Evolutionary conservation across 2,113 vertebrate genomes (phyloP).

Genomic region (Prietella phreatophila): DNA sequence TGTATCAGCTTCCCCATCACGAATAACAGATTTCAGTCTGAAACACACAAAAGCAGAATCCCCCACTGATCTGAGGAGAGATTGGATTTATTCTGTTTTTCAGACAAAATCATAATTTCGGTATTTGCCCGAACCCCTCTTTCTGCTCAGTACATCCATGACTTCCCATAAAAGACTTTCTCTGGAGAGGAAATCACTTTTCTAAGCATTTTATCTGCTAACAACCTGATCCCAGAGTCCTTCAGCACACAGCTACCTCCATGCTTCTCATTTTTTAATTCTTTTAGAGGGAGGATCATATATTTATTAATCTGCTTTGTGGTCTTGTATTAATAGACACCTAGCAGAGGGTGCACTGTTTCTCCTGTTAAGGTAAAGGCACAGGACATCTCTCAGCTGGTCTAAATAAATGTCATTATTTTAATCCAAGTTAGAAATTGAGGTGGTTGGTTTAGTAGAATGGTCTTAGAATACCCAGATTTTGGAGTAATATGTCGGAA

Average conservation of each 20-base stretch:
- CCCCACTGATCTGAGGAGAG: constrained; percentile 19
- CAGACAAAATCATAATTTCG: constrained; percentile 28
- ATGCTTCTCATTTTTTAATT: not conserved
- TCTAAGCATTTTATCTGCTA: not conserved
- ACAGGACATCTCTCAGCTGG: not conserved
- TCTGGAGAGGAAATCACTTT: constrained; percentile 34
- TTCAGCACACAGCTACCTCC: constrained; percentile 16
- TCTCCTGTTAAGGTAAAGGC: constrained; percentile 10
- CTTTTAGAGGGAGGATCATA: constrained; percentile 20
- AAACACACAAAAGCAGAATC: constrained; percentile 26
- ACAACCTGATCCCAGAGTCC: constrained; percentile 15
- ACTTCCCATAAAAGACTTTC: constrained; percentile 27
- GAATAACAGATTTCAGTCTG: not conserved
- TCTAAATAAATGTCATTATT: constrained; percentile 33
- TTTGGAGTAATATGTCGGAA: not conserved
- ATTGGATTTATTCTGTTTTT: constrained; percentile 10
- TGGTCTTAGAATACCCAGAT: not conserved
- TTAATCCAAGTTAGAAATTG: not conserved
- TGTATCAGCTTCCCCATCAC: not conserved
- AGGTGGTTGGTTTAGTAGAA: not conserved
- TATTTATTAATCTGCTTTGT: constrained; percentile 31
- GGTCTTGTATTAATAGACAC: constrained; percentile 15
- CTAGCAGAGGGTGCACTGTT: not conserved
- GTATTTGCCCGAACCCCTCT: constrained; percentile 3
- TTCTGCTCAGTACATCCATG: constrained; percentile 3